Base-by-base conservation (phyloP, 2,113 vertebrate genomes). In the Lepidothrix coronata region DNA sequence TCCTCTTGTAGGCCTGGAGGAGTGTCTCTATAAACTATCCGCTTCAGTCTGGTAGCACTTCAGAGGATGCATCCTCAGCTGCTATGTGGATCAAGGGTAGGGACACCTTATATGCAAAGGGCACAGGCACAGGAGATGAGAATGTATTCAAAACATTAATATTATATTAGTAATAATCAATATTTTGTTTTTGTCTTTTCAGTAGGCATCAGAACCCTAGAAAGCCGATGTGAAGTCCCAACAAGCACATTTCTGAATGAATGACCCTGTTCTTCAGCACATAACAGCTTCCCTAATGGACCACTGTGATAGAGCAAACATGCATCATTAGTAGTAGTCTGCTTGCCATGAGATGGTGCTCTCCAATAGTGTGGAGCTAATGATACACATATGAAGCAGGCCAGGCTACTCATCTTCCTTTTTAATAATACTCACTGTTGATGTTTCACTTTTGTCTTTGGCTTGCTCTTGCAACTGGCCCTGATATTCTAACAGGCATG, bases 281-380 rank as follows among this genome's bases (percentile, higher is more conserved):
- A 93, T 84, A 94, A 91, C 92, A 97, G 77, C 97, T 97, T 96
- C 92, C 92, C 95, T 93, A 93, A 95, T 94, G 93, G 96, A 95
- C 97, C 98, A 97, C 98, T 98, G 97, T 97, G 97, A 98, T 86
- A 92, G 67, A 97, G 82, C 93, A 96, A 97, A 97, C 84, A 28
- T 14, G 51, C 82, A 83, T 88, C 96, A 92, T 81, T 93, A 95
- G 80, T 94, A 95, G 88, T 96, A 97, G 91, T 96, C 96, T 95
- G 93, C 97, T 97, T 97, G 97, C 95, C 89, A 71, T 68, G 85
- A 94, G 93, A 73, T 16, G 37, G 82, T 96, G 93, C 94, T 97
- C 97, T 92, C 89, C 92, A 79, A 25, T 79, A 67, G 70, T 11
- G 8, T 77, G 94, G 92, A 93, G 91, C 49, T 92, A 89, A 81